Evolutionary conservation across 2,113 vertebrate genomes (phyloP).

Genomic region (Meleagris gallopavo): DNA sequence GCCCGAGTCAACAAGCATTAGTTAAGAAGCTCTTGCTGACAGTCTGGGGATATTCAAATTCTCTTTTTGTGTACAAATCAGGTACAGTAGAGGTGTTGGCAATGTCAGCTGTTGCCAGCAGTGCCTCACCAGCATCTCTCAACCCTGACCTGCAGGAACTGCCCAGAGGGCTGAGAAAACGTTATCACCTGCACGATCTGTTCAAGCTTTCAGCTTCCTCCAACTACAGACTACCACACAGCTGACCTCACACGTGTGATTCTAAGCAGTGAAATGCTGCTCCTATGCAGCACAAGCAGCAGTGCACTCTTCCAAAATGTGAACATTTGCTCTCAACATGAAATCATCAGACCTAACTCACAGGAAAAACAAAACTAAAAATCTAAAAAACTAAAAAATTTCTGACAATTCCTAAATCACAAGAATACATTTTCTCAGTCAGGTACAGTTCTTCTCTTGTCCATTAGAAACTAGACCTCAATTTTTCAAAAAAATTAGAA

Average conservation of each 20-base stretch:
- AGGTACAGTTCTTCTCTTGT: not conserved
- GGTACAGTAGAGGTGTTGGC: not conserved
- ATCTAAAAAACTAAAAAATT: not conserved
- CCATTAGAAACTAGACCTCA: not conserved
- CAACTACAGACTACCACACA: not conserved
- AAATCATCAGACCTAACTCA: not conserved
- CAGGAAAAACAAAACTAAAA: not conserved
- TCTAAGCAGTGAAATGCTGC: not conserved
- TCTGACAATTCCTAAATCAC: not conserved
- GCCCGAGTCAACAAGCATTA: not conserved
- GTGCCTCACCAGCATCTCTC: not conserved
- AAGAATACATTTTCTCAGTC: not conserved
- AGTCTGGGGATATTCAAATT: not conserved
- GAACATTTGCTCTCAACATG: not conserved
- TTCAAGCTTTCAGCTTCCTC: not conserved
- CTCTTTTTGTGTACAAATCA: not conserved
- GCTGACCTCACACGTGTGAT: not conserved
- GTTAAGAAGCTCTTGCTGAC: not conserved
- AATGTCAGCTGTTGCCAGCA: not conserved
- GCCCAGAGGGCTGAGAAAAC: not conserved
- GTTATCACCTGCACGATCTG: accelerated
- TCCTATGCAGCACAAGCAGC: not conserved
- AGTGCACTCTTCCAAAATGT: not conserved
- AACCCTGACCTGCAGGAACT: not conserved
- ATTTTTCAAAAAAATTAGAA: not conserved